Evolutionary conservation across 2,797 vertebrate species (phyloP).

Genomic region (Oreonectes daqikongensis): DNA sequence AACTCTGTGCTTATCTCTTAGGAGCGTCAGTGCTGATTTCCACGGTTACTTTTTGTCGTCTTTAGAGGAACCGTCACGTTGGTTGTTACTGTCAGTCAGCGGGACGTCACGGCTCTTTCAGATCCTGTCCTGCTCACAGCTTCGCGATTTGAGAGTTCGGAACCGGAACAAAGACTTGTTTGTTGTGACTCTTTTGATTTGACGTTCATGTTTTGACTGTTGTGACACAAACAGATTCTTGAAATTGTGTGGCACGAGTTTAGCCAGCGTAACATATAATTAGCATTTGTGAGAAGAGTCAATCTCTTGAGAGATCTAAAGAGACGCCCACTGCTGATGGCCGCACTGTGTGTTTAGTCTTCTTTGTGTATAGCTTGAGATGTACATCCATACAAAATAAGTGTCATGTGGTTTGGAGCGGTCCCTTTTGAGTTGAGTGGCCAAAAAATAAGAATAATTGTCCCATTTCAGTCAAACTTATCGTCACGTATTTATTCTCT

Average conservation of each 20-base stretch:
- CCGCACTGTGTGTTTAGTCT: neutral
- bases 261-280: neutral
- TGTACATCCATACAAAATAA: neutral
- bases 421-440: constrained; percentile 55
- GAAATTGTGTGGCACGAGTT: neutral
- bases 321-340: neutral
- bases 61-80: constrained; percentile 32
- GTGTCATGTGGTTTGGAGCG: constrained; percentile 30
- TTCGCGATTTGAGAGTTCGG: neutral
- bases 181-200: constrained; percentile 22
- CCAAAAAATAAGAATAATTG: constrained; percentile 55
- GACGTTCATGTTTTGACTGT: constrained; percentile 6
- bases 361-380: constrained; percentile 10
- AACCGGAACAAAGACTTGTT: constrained; percentile 12
- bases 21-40: constrained; percentile 29
- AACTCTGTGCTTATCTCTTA: constrained; percentile 33
- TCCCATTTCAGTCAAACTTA: constrained; percentile 34
- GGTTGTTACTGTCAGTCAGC: constrained; percentile 27
- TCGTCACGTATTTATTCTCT: constrained; percentile 52
- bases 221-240: neutral
- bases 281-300: neutral
- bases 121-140: constrained; percentile 12
- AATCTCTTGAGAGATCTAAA: neutral
- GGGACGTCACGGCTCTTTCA: constrained; percentile 26
- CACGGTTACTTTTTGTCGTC: constrained; percentile 7